A percentile compares a stretch with the other conserved stretches of the same genome.
Evolutionary conservation across 2,888 invertebrate genomes (phyloP).

Genomic region (Lamellibrachia columna): DNA sequence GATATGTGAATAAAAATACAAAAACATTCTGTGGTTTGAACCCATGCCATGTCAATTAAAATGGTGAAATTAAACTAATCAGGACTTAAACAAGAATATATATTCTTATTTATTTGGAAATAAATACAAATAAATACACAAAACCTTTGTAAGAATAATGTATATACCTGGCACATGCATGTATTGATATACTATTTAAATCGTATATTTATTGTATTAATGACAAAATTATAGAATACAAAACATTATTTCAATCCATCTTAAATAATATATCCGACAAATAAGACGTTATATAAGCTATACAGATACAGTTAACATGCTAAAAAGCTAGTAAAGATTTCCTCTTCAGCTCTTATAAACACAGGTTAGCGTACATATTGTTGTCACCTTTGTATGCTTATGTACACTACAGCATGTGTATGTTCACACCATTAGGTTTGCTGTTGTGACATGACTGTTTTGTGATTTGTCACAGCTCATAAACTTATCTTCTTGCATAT

Average conservation of each 20-base stretch:
- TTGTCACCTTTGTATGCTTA: background rate
- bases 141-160: no score
- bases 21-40: no score
- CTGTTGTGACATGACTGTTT: background rate
- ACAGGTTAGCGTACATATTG: background rate
- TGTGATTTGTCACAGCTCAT: background rate
- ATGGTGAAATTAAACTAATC: no score
- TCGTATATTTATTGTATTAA: no score
- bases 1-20: no score
- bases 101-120: no score
- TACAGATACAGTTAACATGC: background rate
- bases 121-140: no score
- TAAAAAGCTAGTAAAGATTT: background rate
- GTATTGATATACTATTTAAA: no score
- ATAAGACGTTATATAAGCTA: background rate
- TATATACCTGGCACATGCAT: no score
- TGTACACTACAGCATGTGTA: background rate
- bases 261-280: background rate
- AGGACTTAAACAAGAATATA: no score
- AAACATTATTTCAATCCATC: background rate
- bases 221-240: background rate
- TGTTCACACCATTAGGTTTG: background rate
- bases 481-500: background rate
- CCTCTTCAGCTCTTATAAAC: background rate
- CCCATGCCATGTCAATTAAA: no score